Conservation (phyloP, 2,113 vertebrate genomes). For the Caretta caretta region DNA sequence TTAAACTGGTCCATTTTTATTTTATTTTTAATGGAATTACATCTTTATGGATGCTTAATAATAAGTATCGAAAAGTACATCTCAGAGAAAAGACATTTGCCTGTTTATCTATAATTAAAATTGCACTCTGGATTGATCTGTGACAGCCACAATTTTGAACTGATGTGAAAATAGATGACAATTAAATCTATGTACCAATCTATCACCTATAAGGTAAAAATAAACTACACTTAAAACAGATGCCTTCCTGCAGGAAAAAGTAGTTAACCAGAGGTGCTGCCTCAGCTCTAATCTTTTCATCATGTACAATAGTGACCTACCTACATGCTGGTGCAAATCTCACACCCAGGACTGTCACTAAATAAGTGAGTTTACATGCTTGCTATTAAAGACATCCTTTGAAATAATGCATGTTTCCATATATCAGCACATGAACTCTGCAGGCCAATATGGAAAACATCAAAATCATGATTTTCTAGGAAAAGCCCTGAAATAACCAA, state of each 20-base stretch:
- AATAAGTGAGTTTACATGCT: not conserved
- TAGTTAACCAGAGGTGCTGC: not conserved
- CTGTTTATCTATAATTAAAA: not conserved
- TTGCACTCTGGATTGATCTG: not conserved
- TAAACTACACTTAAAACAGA: not conserved
- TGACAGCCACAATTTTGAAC: not conserved
- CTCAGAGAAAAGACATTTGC: not conserved
- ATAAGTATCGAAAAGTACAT: not conserved
- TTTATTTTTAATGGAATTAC: not conserved
- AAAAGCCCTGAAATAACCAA: conserved; percentile 13
- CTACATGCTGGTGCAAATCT: not conserved
- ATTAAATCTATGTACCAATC: not conserved
- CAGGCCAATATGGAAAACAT: not conserved
- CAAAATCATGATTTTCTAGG: not conserved
- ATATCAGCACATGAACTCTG: not conserved
- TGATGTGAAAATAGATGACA: not conserved
- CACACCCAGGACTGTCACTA: not conserved
- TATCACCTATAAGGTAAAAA: not conserved
- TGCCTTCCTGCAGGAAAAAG: not conserved
- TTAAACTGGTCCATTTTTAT: not conserved
- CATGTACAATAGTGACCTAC: not conserved
- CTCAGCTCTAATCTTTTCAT: not conserved
- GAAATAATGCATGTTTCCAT: not conserved
- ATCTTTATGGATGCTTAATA: not conserved
- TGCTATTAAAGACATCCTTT: conserved; percentile 19